Base-by-base conservation (phyloP, 2,113 vertebrate genomes). In the Empidonax traillii region DNA sequence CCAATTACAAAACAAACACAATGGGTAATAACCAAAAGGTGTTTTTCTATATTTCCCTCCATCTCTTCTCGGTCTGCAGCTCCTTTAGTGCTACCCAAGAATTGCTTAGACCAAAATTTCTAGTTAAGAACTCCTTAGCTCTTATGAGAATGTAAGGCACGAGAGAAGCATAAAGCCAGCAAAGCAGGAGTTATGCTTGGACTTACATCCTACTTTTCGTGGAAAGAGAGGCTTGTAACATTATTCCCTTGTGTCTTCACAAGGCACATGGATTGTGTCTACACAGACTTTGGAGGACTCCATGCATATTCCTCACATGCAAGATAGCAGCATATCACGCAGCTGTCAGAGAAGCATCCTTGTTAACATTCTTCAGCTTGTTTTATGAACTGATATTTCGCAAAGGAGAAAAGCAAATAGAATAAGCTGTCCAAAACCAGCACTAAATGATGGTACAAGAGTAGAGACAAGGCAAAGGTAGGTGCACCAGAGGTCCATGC, bases 271-370 rank as follows among this genome's bases (percentile, higher is more conserved):
- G 78, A 69, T 35, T 87, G 52, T 63, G 25, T 95, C 92, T 90
- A 66, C 28, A 59, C 56, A 93, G 84, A 58, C 67, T 94, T 72
- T 76, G 71, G 44, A 97, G 59, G 59, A 85, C 76, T 78, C 39
- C 44, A 39, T 30, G 58, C 66, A 89, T 95, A 92, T 58, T 92
- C 86, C 72, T 88, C 52, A 81, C 58, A n/a, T 33, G 28, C 72
- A 75, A 76, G 93, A 97, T 63, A 93, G 93, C 79, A 88, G 90
- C 88, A 46, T 96, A 83, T 94, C 90, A 90, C 63, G 87, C 13
- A 96, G 72, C 88, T 96, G 88, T 89, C 86, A 94, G 39, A 93
- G 33, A 93, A 86, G 56, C 69, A 92, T 87, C 79, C 66, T 68
- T 85, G 33, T 94, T 94, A 95, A 91, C 81, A 87, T 94, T 92